Evolutionary conservation across 2,113 vertebrate species (phyloP), one percentile per base, ranked within the genome.

Genomic region (Oncorhynchus keta): DNA sequence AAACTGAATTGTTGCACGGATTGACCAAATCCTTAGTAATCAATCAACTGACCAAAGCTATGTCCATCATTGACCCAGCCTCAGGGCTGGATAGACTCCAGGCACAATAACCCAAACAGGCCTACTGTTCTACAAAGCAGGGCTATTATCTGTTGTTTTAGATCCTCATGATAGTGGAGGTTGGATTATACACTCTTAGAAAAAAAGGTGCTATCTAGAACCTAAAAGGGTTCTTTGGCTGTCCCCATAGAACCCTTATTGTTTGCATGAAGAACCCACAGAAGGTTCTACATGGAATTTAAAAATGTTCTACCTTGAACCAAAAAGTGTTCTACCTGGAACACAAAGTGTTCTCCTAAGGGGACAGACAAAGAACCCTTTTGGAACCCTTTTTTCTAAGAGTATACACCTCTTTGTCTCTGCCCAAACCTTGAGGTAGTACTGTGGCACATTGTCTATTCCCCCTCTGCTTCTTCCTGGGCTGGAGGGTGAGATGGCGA

Each of bases 381-480:
- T 45, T 45, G 39, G 9, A 45, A 45, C 39, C 39, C 9, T 45
- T 45, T 45, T 45, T 45, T 45, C 39, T 11, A 45, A 45, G 39
- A 45, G 39, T 45, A 9, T 45, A 76, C 81, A 78, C 79, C 78
- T 73, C 16, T 77, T 79, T 84, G 81, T 62, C 74, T 81, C 81
- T 85, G 79, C 87, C 73, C 85, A 88, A 89, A 88, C 88, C 85
- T 80, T 87, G 90, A 93, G 90, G 92, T 92, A 93, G 90, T 80
- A 87, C 76, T 68, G 74, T 62, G 59, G 16, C 72, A 76, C 75
- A 79, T 67, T 57, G 81, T 87, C 86, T 91, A 92, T 85, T 91
- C 81, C 81, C 89, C 82, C 81, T 77, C 84, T 89, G 39, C 9
- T 11, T 90, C 87, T 82, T 92, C 83, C 72, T 87, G 79, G 4